Conservation (phyloP, 1,140 invertebrate genomes). For the Ptiloglossa arizonensis region DNA sequence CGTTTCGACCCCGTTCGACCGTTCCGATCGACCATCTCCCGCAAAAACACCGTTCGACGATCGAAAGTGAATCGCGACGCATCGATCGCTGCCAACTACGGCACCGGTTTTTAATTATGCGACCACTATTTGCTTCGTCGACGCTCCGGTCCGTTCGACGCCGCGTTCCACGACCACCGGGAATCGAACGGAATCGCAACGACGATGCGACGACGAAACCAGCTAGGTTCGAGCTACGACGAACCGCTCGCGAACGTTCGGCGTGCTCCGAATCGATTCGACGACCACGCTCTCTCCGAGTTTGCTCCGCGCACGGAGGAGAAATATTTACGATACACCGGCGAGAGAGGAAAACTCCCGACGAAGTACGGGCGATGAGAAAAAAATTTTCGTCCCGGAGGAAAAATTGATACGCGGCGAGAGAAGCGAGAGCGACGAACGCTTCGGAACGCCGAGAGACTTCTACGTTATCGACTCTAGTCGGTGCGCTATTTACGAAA, state of each 20-base stretch:
- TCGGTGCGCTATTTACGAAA: not conserved
- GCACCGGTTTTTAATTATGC: not conserved
- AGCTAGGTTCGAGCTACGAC: not conserved
- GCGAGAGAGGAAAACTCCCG: not conserved
- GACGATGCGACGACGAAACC: not conserved
- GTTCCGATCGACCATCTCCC: not conserved
- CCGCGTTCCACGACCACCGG: too few relatives aligned
- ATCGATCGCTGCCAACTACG: not conserved
- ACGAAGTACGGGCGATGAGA: not conserved
- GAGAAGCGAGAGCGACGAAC: not conserved
- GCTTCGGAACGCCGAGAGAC: not conserved
- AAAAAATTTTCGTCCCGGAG: not conserved
- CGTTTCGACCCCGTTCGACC: not conserved
- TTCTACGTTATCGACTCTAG: constrained; percentile 14
- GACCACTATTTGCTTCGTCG: not conserved
- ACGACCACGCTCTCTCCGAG: not conserved
- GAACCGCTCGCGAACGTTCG: constrained; percentile 14
- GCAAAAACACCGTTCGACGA: not conserved
- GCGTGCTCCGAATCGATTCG: constrained; percentile 1
- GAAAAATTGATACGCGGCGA: not conserved
- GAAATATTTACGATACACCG: not conserved
- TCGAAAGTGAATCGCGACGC: constrained; percentile 9
- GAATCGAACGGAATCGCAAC: too few relatives aligned
- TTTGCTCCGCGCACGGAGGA: not conserved
- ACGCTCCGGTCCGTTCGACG: too few relatives aligned